Evolutionary conservation across 2,888 invertebrate genomes (phyloP).

Genomic region (Drosophila tanythrix): DNA sequence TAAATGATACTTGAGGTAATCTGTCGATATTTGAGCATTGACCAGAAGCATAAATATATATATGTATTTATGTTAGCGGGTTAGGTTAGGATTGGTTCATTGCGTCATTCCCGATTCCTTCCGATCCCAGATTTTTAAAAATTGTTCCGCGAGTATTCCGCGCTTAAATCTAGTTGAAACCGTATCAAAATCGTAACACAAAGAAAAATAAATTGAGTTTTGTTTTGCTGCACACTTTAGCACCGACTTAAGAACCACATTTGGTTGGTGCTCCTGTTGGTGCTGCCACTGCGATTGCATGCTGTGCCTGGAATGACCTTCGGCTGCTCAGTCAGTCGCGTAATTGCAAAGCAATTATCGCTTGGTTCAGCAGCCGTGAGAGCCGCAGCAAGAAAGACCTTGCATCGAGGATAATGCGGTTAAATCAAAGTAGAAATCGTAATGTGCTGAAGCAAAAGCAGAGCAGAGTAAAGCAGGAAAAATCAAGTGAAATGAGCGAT

Average conservation of each 20-base stretch:
- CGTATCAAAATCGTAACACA: no score
- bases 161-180: background rate
- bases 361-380: constrained; percentile 14
- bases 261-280: constrained; percentile 1
- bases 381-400: constrained; percentile 6
- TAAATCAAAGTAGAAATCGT: constrained; percentile 46
- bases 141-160: background rate
- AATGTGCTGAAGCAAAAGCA: constrained; percentile 5
- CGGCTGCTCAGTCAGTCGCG: constrained; percentile 24
- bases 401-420: constrained; percentile 55
- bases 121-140: background rate
- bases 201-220: background rate
- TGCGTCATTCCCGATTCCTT: background rate
- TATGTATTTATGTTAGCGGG: background rate
- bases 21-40: background rate
- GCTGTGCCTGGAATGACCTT: constrained; percentile 26
- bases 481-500: constrained; percentile 58
- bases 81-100: background rate
- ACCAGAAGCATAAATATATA: background rate
- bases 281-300: background rate
- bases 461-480: constrained; percentile 11
- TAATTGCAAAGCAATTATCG: constrained; percentile 58
- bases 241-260: constrained; percentile 11
- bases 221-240: background rate
- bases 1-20: background rate